A percentile compares a stretch with the other conserved stretches of the same genome.
These are phyloP conservation scores for Ceyx margarethae DNA, from an alignment of 2,113 vertebrate genomes.

Conservation along the genomic window DNA sequence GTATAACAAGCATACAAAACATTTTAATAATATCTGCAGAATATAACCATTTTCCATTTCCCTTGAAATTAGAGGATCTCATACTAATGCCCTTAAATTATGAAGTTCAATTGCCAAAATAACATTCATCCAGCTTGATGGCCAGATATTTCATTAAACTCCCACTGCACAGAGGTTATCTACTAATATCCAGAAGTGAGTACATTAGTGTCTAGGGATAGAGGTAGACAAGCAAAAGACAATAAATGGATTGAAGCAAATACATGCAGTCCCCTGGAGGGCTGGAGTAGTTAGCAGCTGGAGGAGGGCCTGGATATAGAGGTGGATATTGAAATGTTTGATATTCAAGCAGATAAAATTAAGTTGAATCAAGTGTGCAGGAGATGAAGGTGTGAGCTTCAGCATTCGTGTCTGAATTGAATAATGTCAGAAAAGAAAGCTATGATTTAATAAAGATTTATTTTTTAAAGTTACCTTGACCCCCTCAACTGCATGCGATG, in stretches of 20 bases:
- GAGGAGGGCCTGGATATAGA: constrained; percentile 25
- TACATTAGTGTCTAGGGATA: constrained; percentile 27
- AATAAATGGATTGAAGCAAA: constrained; percentile 58
- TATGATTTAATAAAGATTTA: constrained; percentile 50
- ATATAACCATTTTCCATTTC: background rate
- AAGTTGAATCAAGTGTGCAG: constrained; percentile 35
- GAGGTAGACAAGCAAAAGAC: constrained; percentile 39
- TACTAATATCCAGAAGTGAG: constrained; percentile 39
- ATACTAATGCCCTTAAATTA: constrained; percentile 4
- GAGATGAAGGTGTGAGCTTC: constrained; percentile 38
- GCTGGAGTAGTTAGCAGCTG: constrained; percentile 28
- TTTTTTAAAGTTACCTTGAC: constrained; percentile 48
- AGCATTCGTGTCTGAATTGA: constrained; percentile 14
- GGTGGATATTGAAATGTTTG: constrained; percentile 18
- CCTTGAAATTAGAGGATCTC: constrained; percentile 5
- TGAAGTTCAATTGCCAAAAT: constrained; percentile 48
- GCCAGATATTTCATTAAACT: constrained; percentile 42
- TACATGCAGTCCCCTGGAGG: constrained; percentile 19
- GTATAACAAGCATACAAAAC: background rate
- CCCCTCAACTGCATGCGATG: constrained; percentile 18
- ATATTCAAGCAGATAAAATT: constrained; percentile 46
- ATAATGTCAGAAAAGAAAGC: constrained; percentile 40
- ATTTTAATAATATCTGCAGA: background rate
- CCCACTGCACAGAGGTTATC: constrained; percentile 14
- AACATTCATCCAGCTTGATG: constrained; percentile 10